phyloP scores from a whole-genome alignment of 2,888 invertebrate genomes.

The Eupithecia insigniata region DNA sequence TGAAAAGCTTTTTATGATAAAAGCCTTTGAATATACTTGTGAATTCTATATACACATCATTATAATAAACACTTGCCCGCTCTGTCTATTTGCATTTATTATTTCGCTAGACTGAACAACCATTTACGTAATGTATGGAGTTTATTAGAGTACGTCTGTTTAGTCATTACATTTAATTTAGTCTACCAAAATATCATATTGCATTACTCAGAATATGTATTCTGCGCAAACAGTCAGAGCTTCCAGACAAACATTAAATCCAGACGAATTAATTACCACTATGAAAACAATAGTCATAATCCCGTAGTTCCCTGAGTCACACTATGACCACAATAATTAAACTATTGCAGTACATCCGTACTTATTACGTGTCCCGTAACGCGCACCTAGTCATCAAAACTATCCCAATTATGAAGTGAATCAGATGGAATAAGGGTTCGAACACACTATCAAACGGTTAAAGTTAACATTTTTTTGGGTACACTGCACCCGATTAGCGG shows the following conservation, averaged over 20 bases:
- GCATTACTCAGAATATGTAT: slow-evolving; percentile 28
- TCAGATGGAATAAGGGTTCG: slow-evolving; percentile 63
- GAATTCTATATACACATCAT: too few relatives aligned
- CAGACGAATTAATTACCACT: slow-evolving; percentile 38
- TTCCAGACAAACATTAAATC: slow-evolving; percentile 40
- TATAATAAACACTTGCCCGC: too few relatives aligned
- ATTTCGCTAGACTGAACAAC: neutral
- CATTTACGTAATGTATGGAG: neutral
- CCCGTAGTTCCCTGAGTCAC: slow-evolving; percentile 41
- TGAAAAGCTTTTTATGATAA: too few relatives aligned
- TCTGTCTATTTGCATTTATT: neutral
- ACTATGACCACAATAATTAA: slow-evolving; percentile 14
- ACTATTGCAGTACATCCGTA: slow-evolving; percentile 5
- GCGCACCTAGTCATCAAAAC: slow-evolving; percentile 57
- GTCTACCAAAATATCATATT: slow-evolving; percentile 2
- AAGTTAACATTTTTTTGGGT: neutral
- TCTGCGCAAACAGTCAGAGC: slow-evolving; percentile 23
- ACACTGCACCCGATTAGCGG: neutral
- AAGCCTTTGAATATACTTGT: too few relatives aligned
- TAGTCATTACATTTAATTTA: neutral
- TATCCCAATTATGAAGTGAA: slow-evolving; percentile 64
- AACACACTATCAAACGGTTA: slow-evolving; percentile 30
- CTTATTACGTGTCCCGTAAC: slow-evolving; percentile 49
- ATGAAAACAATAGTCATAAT: slow-evolving; percentile 40
- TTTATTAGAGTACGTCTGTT: neutral